phyloP scores from a whole-genome alignment of 2,797 vertebrate species.

The Enteromius argenteus region DNA sequence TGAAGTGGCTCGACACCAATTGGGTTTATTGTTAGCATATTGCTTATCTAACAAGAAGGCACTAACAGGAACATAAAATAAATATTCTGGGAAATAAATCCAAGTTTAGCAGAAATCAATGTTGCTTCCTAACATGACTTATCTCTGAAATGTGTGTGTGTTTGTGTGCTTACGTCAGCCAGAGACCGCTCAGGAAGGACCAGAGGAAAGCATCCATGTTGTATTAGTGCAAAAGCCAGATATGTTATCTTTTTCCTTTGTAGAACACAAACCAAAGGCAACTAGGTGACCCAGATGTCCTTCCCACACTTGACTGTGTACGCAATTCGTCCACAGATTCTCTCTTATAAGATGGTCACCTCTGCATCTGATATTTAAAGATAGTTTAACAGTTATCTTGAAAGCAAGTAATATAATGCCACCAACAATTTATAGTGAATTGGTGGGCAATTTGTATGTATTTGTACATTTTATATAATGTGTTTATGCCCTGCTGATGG shows the following conservation, averaged over 20 bases:
- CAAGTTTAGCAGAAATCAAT: background rate
- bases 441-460: background rate
- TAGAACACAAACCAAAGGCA: background rate
- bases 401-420: background rate
- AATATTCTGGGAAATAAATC: background rate
- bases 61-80: background rate
- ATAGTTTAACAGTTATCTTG: background rate
- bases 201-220: constrained; percentile 38
- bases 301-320: no score
- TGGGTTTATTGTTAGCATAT: background rate
- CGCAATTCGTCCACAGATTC: background rate
- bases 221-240: constrained; percentile 9
- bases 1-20: background rate
- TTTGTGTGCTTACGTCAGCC: constrained; percentile 30
- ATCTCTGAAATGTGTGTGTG: background rate
- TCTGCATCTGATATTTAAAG: background rate
- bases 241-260: constrained; percentile 21
- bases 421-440: background rate
- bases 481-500: no score
- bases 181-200: constrained; percentile 38
- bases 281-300: background rate
- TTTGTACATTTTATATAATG: no score
- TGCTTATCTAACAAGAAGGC: background rate
- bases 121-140: background rate
- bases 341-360: background rate